These are phyloP conservation scores for Andrena cerasifolii DNA, from an alignment of 1,140 invertebrate genomes.

Conservation along the genomic window DNA sequence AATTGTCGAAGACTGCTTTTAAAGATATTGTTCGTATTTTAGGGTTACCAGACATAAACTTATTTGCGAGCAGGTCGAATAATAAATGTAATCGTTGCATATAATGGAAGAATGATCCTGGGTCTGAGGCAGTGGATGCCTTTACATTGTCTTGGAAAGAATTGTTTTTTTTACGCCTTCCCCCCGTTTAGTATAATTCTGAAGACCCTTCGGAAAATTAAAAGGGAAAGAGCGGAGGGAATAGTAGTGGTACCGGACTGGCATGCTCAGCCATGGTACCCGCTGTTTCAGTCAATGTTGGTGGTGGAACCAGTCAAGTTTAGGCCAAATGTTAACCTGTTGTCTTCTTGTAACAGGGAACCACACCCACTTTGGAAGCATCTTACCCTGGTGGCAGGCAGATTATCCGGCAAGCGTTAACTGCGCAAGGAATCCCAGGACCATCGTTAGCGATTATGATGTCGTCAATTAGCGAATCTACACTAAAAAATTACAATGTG, in stretches of 20 bases:
- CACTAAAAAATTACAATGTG: too few species aligned
- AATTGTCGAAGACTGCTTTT: background rate
- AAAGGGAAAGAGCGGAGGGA: slow-evolving; percentile 39
- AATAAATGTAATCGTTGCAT: slow-evolving; percentile 38
- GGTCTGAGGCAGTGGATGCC: slow-evolving; percentile 16
- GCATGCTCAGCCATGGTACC: slow-evolving; percentile 64
- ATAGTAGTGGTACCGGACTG: slow-evolving; percentile 60
- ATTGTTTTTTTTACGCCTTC: slow-evolving; percentile 58
- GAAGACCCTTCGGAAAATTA: slow-evolving; percentile 52
- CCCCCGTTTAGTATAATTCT: slow-evolving; percentile 56
- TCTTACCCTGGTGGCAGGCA: slow-evolving; percentile 62
- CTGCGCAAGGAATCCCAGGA: background rate
- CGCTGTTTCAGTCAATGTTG: slow-evolving; percentile 7
- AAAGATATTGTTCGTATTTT: too few species aligned
- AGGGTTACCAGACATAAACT: too few species aligned
- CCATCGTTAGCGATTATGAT: background rate
- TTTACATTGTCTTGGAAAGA: slow-evolving; percentile 47
- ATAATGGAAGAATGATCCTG: slow-evolving; percentile 38
- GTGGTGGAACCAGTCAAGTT: slow-evolving; percentile 51
- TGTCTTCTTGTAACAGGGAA: slow-evolving; percentile 48
- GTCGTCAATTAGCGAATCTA: background rate
- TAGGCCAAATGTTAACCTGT: slow-evolving; percentile 46
- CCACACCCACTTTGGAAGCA: slow-evolving; percentile 49
- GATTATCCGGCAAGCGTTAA: slow-evolving; percentile 18
- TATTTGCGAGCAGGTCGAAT: slow-evolving; percentile 32